Base-by-base conservation (phyloP, 2,113 vertebrate species). In the Xenopus tropicalis region DNA sequence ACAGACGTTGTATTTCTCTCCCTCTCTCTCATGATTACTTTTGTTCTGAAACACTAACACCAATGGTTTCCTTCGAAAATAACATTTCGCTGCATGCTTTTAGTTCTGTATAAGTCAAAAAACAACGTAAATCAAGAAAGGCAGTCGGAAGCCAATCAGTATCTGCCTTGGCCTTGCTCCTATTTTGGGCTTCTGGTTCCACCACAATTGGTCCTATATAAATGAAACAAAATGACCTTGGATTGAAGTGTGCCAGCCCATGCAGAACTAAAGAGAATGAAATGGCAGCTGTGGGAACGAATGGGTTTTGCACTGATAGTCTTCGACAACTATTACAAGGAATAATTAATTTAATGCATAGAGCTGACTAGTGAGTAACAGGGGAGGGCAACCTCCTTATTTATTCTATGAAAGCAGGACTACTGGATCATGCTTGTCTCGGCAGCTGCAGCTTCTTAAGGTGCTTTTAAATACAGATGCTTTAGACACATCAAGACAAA, bases 41-140 rank as follows among this genome's bases (percentile, higher is more conserved):
- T 83, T 89, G 81, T 83, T 90, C 90, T 92, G 89, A 78, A 96
- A 94, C 91, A 94, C 93, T 93, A 94, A 94, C 92, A 87, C 92
- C 86, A 88, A 91, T 94, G 93, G 72, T 74, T 96, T 94, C 94
- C 92, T 90, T 94, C 91, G 90, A 48, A 51, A 72, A 56, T 56
- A 76, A 63, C 66, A 43, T 76, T 63, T 91, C 88, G 90, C 90
- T 91, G 90, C 90, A 92, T 93, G 89, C 89, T 92, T 52, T 69
- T 76, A 76, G 73, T 76, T 69, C 21, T 59, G 73, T 76, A 37
- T 69, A 66, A 69, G 79, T 78, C 80, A 77, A 48, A 66, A 19
- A 37, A 1, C 29, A 37, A 37, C 29, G 20, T 56, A 43, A 69
- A 76, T 76, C 16, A 62, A 42, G 66, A 48, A 74, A 63, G 58